These are phyloP conservation scores for Agriopis marginaria DNA, from an alignment of 2,888 invertebrate species.

Conservation along the genomic window DNA sequence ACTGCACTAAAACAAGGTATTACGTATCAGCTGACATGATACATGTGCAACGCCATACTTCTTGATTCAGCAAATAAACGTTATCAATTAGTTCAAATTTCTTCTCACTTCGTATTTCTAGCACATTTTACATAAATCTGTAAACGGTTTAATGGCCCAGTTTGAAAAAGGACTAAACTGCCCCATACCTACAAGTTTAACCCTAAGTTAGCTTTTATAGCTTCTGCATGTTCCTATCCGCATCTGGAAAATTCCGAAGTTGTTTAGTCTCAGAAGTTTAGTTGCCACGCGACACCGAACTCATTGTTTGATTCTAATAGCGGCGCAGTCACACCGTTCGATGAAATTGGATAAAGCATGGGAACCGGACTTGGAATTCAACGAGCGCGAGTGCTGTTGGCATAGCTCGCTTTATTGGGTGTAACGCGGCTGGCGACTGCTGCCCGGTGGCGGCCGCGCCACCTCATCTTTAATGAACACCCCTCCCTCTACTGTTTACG, in stretches of 20 bases:
- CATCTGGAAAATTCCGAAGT: slow-evolving; percentile 68
- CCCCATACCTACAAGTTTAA: slow-evolving; percentile 7
- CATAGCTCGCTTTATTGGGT: slow-evolving; percentile 84
- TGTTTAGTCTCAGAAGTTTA: slow-evolving; percentile 69
- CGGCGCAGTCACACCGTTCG: slow-evolving; percentile 72
- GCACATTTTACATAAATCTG: not conserved
- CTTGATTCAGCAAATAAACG: not conserved
- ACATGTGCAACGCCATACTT: slow-evolving; percentile 51
- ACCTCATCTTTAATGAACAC: slow-evolving; percentile 70
- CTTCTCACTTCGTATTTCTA: not conserved
- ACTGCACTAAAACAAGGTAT: slow-evolving; percentile 47
- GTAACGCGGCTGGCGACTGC: slow-evolving; percentile 73
- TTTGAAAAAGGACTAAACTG: slow-evolving; percentile 21
- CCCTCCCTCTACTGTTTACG: slow-evolving; percentile 49
- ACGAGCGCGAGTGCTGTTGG: slow-evolving; percentile 76
- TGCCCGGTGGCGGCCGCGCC: slow-evolving; percentile 51
- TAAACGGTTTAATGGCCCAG: slow-evolving; percentile 1
- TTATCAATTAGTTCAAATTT: slow-evolving; percentile 1
- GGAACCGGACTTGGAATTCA: slow-evolving; percentile 81
- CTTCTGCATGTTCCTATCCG: slow-evolving; percentile 55
- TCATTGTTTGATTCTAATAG: slow-evolving; percentile 79
- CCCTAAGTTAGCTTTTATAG: slow-evolving; percentile 26
- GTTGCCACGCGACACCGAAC: slow-evolving; percentile 74
- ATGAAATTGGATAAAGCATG: slow-evolving; percentile 85
- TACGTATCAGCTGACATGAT: slow-evolving; percentile 68